These are phyloP conservation scores for Tyto alba DNA, from an alignment of 2,113 vertebrate species.

Conservation along the genomic window DNA sequence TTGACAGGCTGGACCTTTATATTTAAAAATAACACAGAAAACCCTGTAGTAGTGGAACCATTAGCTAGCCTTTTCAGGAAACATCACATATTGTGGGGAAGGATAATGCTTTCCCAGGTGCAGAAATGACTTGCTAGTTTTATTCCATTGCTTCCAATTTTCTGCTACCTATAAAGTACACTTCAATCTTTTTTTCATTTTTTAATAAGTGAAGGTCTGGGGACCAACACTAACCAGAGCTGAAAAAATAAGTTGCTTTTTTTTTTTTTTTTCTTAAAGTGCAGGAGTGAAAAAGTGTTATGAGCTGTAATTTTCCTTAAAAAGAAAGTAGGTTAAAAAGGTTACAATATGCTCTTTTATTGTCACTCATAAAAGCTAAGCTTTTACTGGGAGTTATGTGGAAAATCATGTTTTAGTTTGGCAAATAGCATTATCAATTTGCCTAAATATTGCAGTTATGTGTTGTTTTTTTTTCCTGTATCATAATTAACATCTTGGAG, in stretches of 20 bases:
- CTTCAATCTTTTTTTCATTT: neutral
- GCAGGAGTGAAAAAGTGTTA: neutral
- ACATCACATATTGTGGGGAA: neutral
- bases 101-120: neutral
- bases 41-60: neutral
- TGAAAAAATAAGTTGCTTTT: neutral
- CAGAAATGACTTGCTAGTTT: neutral
- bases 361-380: neutral
- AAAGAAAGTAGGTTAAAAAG: slow-evolving; percentile 11
- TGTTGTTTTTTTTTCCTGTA: neutral
- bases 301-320: neutral
- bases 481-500: neutral
- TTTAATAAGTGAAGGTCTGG: neutral
- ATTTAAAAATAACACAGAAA: neutral
- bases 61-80: neutral
- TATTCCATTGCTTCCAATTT: neutral
- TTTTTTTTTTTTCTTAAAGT: neutral
- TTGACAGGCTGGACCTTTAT: neutral
- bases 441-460: neutral
- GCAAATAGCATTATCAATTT: neutral
- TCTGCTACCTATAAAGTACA: neutral
- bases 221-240: neutral
- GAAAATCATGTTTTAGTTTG: neutral
- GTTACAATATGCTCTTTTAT: neutral
- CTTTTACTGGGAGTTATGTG: neutral